Evolutionary conservation across 2,888 invertebrate species (phyloP).

Genomic region (Hyposoter dolosus): DNA sequence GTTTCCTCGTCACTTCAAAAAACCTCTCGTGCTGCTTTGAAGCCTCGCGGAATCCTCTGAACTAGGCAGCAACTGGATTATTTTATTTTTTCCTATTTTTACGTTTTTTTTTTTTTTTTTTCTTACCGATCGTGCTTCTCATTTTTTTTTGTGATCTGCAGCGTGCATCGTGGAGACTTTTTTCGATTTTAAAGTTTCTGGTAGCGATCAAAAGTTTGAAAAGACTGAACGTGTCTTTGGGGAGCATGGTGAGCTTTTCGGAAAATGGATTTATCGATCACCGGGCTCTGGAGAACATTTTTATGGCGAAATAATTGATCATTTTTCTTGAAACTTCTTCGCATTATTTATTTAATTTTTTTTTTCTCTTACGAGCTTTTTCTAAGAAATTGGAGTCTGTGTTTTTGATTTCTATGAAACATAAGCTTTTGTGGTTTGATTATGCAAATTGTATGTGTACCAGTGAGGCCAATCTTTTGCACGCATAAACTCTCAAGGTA

Average conservation of each 20-base stretch:
- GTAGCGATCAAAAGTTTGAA: constrained; percentile 57
- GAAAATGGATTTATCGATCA: background rate
- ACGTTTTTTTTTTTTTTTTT: background rate
- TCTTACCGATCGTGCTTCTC: background rate
- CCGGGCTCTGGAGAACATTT: background rate
- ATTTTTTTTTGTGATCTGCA: background rate
- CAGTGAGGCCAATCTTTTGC: constrained; percentile 7
- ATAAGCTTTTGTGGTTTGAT: background rate
- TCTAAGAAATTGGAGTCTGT: background rate
- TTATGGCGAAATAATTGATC: background rate
- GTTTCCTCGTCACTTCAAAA: background rate
- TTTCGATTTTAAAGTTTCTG: background rate
- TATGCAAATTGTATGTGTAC: constrained; percentile 21
- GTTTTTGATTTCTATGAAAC: background rate
- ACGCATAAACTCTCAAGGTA: constrained; percentile 1
- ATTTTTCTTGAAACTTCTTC: background rate
- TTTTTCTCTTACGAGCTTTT: background rate
- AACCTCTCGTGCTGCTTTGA: background rate
- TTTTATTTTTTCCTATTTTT: background rate
- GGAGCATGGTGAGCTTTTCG: no score
- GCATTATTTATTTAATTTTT: background rate
- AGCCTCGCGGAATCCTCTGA: background rate
- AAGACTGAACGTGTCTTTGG: background rate
- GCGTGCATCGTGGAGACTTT: background rate
- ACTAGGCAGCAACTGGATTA: background rate